A percentile compares a stretch with the other conserved stretches of the same genome.
These are phyloP conservation scores for Lasioglossum leucozonium DNA, from an alignment of 2,888 invertebrate genomes.

Conservation along the genomic window DNA sequence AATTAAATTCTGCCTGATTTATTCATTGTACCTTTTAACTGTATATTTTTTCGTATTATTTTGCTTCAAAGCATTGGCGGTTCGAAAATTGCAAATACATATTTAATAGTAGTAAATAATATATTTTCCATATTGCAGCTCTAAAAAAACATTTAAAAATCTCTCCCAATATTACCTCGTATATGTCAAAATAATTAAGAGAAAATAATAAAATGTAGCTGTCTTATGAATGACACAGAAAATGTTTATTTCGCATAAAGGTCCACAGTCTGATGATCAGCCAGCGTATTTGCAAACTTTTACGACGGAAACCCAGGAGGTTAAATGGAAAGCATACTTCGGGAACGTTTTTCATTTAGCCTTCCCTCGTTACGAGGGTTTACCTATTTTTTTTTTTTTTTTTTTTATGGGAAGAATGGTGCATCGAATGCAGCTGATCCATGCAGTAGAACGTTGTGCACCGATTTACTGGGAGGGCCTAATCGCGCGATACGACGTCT, in stretches of 20 bases:
- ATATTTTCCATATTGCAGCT: too few species aligned
- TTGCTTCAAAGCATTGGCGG: too few species aligned
- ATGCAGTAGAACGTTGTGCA: background rate
- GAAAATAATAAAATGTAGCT: background rate
- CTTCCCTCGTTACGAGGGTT: background rate
- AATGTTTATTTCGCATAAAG: background rate
- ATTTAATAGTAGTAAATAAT: too few species aligned
- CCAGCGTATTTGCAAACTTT: background rate
- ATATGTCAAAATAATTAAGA: too few species aligned
- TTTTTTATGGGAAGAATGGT: background rate
- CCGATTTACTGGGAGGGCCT: background rate
- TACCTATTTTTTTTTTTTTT: background rate
- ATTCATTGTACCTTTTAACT: too few species aligned
- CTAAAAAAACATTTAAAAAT: too few species aligned
- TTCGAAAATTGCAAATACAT: too few species aligned
- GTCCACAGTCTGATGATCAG: background rate
- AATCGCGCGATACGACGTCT: slow-evolving; percentile 8
- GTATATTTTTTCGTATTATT: too few species aligned
- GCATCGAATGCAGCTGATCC: slow-evolving; percentile 33
- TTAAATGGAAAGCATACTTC: background rate
- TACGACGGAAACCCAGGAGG: background rate
- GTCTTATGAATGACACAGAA: background rate
- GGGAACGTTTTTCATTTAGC: background rate
- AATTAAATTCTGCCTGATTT: too few species aligned
- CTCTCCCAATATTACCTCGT: too few species aligned